Evolutionary conservation across 2,797 vertebrate genomes (phyloP), one percentile per base, ranked within the genome.

Genomic region (Sciaenops ocellatus): DNA sequence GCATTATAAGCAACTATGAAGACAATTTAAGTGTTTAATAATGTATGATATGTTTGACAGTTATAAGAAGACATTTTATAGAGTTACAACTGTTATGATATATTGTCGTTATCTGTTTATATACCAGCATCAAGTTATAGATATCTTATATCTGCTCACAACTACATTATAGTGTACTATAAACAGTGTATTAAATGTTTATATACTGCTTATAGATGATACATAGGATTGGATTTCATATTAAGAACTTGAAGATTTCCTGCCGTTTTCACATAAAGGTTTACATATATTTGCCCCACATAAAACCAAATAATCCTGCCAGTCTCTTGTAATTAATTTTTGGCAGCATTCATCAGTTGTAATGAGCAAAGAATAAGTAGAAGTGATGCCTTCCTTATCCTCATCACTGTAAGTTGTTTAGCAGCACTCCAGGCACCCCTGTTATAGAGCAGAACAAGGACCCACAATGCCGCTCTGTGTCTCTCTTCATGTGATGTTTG

Each of bases 401-500:
- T 48, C 20, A 11, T 76, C 38, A 17, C 17, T 46, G 41, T 65
- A 47, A 30, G 5, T 73, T 63, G 41, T 46, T 63, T 4, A 68
- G 52, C 46, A 55, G 38, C 66, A 51, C 69, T 76, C 70, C 77
- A 70, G 61, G 85, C 79, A 73, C 72, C 73, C 83, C 67, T 52
- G 48, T 34, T 75, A 61, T 59, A 50, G 59, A 41, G 46, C 64
- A 69, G 77, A 79, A 61, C 42, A 52, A 52, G 55, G n/a, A 78
- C 30, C 66, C 69, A 93, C 91, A 94, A 91, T 89, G 87, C 44
- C 48, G 28, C 69, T 83, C 90, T 90, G 67, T 93, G 84, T 91
- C 84, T 78, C 24, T 18, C 30, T 66, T 38, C 8, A 92, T 91
- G 91, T 94, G 91, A 93, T 88, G 80, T 82, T 78, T 60, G 44